Base-by-base conservation (phyloP, 1,140 invertebrate species). In the Neuroterus valhalla region DNA sequence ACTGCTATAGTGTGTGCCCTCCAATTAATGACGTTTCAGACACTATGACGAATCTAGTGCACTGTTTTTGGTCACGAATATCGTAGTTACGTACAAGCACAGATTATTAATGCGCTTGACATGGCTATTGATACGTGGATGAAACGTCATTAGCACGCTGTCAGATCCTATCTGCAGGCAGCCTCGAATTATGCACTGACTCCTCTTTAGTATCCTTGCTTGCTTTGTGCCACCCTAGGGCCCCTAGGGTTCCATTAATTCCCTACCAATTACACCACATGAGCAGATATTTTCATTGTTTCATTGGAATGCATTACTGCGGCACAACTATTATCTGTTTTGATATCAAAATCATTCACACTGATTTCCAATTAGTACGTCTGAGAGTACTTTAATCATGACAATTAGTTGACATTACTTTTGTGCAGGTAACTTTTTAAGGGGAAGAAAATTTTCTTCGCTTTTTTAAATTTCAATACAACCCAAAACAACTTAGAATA, bases 81-180 rank as follows among this genome's bases (percentile, higher is more conserved):
- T 62, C 74, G 71, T 74, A 74, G 77, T 77, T 76, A 71, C 68
- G 68, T 74, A 70, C 44, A 67, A 74, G 52, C 77, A 76, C 76
- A 75, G 77, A 76, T 77, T 81, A 77, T 81, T 78, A 77, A 78
- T 81, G 77, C 70, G 73, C 75, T 70, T 43, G 79, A 78, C 77
- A 77, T 74, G 72, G 77, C 77, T 81, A 81, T 78, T 81, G 79
- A 81, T 81, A 81, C 73, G 75, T 73, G 75, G 79, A 81, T 78
- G 72, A 67, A 77, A 68, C 74, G 71, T 75, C 78, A 81, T 81
- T 78, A 78, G 79, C 71, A 74, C 72, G 66, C 74, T 44, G 74
- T 70, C 71, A 73, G 67, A 72, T 46, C 62, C 68, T 72, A 71
- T 77, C 68, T 71, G 68, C 71, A 72, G 72, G 74, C 66, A 31